A percentile compares a stretch with the other conserved stretches of the same genome.
Conservation (phyloP, 2,888 invertebrate species). For the Ommatoiulus sabulosus region DNA sequence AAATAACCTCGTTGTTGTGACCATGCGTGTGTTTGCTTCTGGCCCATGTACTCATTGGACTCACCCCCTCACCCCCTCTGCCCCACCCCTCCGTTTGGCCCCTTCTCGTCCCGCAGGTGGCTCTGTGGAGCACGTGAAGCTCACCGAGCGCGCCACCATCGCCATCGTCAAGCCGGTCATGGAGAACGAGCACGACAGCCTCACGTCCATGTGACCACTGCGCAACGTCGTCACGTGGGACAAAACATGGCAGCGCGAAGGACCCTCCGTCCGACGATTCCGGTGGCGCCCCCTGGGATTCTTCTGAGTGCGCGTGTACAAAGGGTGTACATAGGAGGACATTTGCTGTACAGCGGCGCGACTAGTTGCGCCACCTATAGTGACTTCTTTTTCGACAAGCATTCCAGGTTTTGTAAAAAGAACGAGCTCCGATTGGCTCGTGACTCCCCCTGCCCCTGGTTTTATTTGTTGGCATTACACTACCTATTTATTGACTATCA, state of each 20-base stretch:
- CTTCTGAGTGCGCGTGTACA: conserved; percentile 9
- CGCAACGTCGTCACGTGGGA: not conserved
- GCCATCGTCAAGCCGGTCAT: conserved; percentile 61
- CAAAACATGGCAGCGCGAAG: not conserved
- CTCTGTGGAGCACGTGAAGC: conserved; percentile 58
- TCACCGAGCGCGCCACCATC: conserved; percentile 57
- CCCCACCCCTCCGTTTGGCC: not conserved
- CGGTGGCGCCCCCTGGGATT: not conserved
- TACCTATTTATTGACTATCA: not conserved
- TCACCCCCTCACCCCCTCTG: not conserved
- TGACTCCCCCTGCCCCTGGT: not conserved
- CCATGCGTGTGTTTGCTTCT: not conserved
- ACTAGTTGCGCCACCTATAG: not conserved
- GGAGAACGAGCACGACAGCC: conserved; percentile 62
- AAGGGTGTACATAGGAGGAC: conserved; percentile 9
- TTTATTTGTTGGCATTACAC: not conserved
- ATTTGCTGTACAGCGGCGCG: not conserved
- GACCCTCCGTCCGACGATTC: not conserved
- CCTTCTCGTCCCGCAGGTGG: conserved; percentile 54
- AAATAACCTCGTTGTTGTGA: conserved; percentile 40
- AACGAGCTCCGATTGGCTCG: not conserved
- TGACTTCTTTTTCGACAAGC: not conserved
- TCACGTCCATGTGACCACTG: conserved; percentile 62
- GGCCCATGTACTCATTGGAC: not conserved
- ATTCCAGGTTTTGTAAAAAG: conserved; percentile 9